Evolutionary conservation across 2,113 vertebrate genomes (phyloP).

Genomic region (Vanacampus margaritifer): DNA sequence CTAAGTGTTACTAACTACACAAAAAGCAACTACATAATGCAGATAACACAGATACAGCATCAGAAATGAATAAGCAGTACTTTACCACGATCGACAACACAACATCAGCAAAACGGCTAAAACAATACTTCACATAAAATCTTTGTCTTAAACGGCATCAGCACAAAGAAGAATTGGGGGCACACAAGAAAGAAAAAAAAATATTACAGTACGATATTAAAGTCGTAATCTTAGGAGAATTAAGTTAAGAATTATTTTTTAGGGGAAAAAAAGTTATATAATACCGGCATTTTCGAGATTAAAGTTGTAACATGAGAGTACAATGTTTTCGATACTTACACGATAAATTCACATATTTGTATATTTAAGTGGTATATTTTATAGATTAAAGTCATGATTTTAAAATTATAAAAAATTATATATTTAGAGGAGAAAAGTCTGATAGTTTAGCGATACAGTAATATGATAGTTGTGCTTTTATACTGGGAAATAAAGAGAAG

Average conservation of each 20-base stretch:
- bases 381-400: no score
- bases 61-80: conserved; percentile 34
- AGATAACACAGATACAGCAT: conserved; percentile 51
- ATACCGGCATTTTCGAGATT: not conserved
- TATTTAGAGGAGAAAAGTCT: no score
- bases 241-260: not conserved
- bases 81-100: conserved; percentile 53
- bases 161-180: not conserved
- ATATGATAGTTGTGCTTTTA: not conserved
- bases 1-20: conserved; percentile 59
- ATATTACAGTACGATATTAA: not conserved
- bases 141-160: conserved; percentile 12
- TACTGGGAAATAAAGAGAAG: not conserved
- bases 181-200: not conserved
- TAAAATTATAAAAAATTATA: no score
- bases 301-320: no score
- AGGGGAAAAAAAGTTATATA: not conserved
- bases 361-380: no score
- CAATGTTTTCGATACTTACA: not conserved
- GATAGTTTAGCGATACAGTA: no score
- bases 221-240: not conserved
- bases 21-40: conserved; percentile 48
- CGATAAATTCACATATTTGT: not conserved
- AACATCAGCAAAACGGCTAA: conserved; percentile 43
- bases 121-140: conserved; percentile 50